Conservation (phyloP, 2,113 vertebrate genomes). For the Meles meles region DNA sequence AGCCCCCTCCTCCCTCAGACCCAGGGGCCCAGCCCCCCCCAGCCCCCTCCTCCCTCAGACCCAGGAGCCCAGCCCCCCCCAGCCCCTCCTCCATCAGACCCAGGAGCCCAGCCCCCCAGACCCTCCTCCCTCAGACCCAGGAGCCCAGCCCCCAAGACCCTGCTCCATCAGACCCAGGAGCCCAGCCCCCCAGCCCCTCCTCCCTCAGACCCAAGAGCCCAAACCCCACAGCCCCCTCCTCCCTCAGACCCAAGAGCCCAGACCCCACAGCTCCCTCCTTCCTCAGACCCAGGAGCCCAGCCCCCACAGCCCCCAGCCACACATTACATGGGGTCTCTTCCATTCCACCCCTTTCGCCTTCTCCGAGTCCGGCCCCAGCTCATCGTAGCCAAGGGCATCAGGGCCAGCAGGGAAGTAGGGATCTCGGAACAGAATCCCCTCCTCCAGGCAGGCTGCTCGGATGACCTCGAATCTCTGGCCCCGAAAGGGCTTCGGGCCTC, state of each 20-base stretch:
- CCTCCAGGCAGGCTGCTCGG: conserved; percentile 62
- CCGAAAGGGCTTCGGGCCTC: conserved; percentile 5
- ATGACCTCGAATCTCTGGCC: conserved; percentile 72
- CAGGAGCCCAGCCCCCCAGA: neutral
- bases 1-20: neutral
- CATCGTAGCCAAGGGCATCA: conserved; percentile 70
- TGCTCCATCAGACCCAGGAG: neutral
- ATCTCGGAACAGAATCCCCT: conserved; percentile 67
- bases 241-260: too few species aligned
- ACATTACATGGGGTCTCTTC: conserved; percentile 77
- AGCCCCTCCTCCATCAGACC: neutral
- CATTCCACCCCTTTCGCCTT: conserved; percentile 72
- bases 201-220: neutral
- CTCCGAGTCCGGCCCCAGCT: conserved; percentile 63
- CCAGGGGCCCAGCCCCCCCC: neutral
- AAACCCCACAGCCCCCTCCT: neutral
- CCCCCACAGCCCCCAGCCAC: neutral
- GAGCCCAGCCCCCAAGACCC: neutral
- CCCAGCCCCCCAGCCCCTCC: neutral
- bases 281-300: neutral
- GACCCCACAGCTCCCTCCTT: neutral
- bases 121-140: too few species aligned
- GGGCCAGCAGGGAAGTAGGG: conserved; percentile 72
- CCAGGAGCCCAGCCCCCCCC: neutral
- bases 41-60: neutral